Conservation (phyloP, 2,113 vertebrate species). For the Gadus chalcogrammus region DNA sequence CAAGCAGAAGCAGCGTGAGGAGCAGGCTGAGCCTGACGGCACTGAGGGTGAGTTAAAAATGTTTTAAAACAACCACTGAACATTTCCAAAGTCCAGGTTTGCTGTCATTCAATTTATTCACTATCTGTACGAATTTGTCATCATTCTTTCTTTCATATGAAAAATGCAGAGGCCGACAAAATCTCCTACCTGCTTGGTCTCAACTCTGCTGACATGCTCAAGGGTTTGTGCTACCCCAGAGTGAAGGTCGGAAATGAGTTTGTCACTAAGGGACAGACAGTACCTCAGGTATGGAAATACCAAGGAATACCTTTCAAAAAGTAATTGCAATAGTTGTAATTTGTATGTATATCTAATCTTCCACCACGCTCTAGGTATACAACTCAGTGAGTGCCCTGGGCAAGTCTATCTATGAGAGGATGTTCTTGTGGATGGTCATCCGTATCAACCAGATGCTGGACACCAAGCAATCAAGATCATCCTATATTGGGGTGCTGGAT, state of each 20-base stretch:
- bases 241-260: constrained; percentile 23
- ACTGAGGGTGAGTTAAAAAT: constrained; percentile 20
- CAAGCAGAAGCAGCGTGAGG: constrained; percentile 25
- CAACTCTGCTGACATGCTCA: too few relatives aligned
- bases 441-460: not conserved
- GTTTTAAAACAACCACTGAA: not conserved
- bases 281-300: constrained; percentile 44
- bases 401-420: not conserved
- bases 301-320: too few relatives aligned
- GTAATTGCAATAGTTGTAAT: too few relatives aligned
- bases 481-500: not conserved
- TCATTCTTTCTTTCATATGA: too few relatives aligned
- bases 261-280: constrained; percentile 60
- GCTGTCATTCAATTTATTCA: not conserved
- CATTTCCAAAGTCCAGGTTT: not conserved
- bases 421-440: not conserved
- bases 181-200: too few relatives aligned
- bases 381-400: not conserved
- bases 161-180: too few relatives aligned
- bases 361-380: not conserved
- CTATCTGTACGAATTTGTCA: not conserved
- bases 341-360: too few relatives aligned
- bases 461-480: not conserved
- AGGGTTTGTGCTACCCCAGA: constrained; percentile 43
- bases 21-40: constrained; percentile 24